Conservation (phyloP, 2,888 invertebrate genomes). For the Cylloceria caligata region DNA sequence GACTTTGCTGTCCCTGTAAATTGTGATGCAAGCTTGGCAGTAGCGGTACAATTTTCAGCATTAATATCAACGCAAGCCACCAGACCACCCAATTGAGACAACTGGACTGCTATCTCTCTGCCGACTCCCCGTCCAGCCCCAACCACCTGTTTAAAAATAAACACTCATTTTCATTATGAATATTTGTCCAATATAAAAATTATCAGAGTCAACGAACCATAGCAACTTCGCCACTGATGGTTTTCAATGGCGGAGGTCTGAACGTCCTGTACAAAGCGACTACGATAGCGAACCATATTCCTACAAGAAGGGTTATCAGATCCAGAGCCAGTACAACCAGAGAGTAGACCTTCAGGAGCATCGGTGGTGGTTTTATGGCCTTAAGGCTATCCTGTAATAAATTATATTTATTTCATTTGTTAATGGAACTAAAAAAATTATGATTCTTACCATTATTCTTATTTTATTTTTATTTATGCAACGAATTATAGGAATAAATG, state of each 20-base stretch:
- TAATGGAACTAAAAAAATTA: neutral
- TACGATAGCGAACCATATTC: conserved; percentile 86
- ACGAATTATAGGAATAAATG: neutral
- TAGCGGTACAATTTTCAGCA: conserved; percentile 85
- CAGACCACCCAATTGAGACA: conserved; percentile 86
- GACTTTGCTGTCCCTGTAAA: conserved; percentile 85
- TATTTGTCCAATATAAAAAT: no score
- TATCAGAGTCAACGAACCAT: conserved; percentile 86
- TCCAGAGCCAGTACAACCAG: conserved; percentile 86
- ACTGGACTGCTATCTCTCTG: conserved; percentile 87
- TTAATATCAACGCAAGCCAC: conserved; percentile 90
- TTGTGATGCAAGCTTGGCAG: conserved; percentile 85
- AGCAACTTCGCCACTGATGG: conserved; percentile 87
- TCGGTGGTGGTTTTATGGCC: conserved; percentile 83
- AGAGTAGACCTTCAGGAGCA: conserved; percentile 87
- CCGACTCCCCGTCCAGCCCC: conserved; percentile 91
- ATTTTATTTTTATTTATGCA: neutral
- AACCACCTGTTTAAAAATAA: conserved; percentile 86
- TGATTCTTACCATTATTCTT: neutral
- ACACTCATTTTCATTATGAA: neutral
- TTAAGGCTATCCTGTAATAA: conserved; percentile 57
- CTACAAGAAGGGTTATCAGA: conserved; percentile 85
- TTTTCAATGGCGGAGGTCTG: conserved; percentile 87
- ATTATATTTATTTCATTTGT: neutral
- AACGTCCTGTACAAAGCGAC: conserved; percentile 86